These are phyloP conservation scores for Conchocele bisecta DNA, from an alignment of 2,888 invertebrate genomes.

Conservation along the genomic window DNA sequence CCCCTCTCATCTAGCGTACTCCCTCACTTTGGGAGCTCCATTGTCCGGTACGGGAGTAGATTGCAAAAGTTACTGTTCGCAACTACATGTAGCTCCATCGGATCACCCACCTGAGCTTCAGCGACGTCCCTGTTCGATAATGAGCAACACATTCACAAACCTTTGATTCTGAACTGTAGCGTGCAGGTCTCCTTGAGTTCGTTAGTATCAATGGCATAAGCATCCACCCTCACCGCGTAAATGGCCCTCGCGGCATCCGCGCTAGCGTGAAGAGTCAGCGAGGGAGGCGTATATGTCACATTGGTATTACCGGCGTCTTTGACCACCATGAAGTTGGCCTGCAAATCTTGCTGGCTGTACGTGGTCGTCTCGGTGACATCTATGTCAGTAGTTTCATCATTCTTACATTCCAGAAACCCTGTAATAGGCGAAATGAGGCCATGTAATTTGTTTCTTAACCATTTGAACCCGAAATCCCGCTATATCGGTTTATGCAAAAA, in stretches of 20 bases:
- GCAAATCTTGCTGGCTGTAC: neutral
- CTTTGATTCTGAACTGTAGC: conserved; percentile 41
- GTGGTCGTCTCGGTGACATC: neutral
- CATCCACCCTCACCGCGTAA: no score
- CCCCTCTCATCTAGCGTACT: no score
- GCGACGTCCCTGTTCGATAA: no score
- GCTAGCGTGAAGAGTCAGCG: neutral
- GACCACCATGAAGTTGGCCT: neutral
- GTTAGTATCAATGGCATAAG: neutral
- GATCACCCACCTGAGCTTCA: no score
- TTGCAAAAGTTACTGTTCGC: no score
- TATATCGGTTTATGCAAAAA: no score
- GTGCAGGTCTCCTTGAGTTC: conserved; percentile 26
- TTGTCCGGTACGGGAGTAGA: no score
- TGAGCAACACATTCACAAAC: no score
- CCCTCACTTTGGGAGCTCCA: no score
- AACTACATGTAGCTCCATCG: no score
- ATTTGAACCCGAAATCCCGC: no score
- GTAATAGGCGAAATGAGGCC: neutral
- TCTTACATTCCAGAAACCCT: conserved; percentile 30
- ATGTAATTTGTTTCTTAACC: no score
- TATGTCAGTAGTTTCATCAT: conserved; percentile 11
- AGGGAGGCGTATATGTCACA: conserved; percentile 4
- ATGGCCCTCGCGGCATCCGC: conserved; percentile 1
- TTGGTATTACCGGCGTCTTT: neutral